Evolutionary conservation across 2,888 invertebrate species (phyloP).

Genomic region (Embidobia sp.): DNA sequence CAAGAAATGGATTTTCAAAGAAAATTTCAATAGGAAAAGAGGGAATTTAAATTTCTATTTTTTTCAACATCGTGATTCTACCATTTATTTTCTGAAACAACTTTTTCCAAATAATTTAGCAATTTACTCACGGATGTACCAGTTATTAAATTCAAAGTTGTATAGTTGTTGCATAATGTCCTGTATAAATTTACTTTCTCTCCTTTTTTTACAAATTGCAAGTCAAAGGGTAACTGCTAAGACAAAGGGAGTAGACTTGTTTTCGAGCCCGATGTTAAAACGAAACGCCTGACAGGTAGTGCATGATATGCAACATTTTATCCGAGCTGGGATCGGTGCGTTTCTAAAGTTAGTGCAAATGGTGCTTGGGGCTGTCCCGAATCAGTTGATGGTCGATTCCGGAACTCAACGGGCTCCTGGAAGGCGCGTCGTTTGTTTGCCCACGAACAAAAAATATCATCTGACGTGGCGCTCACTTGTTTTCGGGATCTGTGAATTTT

Average conservation of each 20-base stretch:
- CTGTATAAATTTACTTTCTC: not conserved
- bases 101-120: too few relatives aligned
- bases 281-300: conserved; percentile 76
- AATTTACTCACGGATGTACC: too few relatives aligned
- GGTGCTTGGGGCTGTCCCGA: conserved; percentile 58
- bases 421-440: conserved; percentile 74
- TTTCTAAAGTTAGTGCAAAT: conserved; percentile 66
- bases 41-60: too few relatives aligned
- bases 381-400: conserved; percentile 58
- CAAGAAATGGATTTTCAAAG: too few relatives aligned
- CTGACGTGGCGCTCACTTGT: conserved; percentile 70
- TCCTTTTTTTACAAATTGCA: conserved; percentile 40
- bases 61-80: too few relatives aligned
- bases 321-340: conserved; percentile 72
- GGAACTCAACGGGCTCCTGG: conserved; percentile 29
- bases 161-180: too few relatives aligned
- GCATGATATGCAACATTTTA: conserved; percentile 81
- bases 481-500: conserved; percentile 71
- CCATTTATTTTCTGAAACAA: too few relatives aligned
- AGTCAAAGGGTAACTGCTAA: conserved; percentile 64
- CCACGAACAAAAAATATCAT: conserved; percentile 74
- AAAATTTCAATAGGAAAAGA: too few relatives aligned
- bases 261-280: conserved; percentile 62
- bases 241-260: conserved; percentile 62
- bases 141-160: too few relatives aligned